Base-by-base conservation (phyloP, 2,888 invertebrate species). In the Caenorhabditis afra region DNA sequence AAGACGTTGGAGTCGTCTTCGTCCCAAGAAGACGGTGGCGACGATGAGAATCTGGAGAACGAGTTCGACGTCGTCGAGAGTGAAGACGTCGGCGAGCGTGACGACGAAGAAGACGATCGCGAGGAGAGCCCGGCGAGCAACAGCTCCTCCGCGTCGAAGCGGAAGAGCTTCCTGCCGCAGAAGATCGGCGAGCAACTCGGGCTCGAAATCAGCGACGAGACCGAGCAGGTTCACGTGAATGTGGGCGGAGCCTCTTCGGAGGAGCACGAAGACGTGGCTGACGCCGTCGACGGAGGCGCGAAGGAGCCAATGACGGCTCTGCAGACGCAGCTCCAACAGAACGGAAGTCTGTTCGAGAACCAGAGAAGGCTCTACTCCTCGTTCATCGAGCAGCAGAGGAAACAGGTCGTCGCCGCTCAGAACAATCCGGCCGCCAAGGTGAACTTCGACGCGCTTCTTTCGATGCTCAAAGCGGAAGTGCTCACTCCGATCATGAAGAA, bases 361-460 rank as follows among this genome's bases (percentile, higher is more conserved):
- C 95, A 96, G 94, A 95, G 95, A 92, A 95, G 95, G 90, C 94
- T 95, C 91, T 96, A 96, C 91, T 93, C 94, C 90, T 95, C 95
- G 91, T 92, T 96, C 88, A 91, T 91, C 62, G 92, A 92, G 83
- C 93, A 93, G 88, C 93, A 93, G 88, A 92, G 93, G 81, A 93
- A 92, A 81, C 86, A 80, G 81, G 83, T 73, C 83, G 18, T 35
- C 11, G 70, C 62, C 47, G 12, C 41, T 85, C 29, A 50, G 35
- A 57, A 59, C 7, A 50, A 70, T 39, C n/a, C 0, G 22, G 14
- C 4, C 1, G 10, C 49, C 11, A 14, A 77, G 16, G 35, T 73
- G 0, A 81, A 85, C 45, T 55, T 80, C 50, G 95, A 96, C 90
- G 94, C 94, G 65, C 92, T 97, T 61, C 95, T 96, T n/a, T 95